Base-by-base conservation (phyloP, 2,113 vertebrate genomes). In the Chaetorhynchus papuensis region DNA sequence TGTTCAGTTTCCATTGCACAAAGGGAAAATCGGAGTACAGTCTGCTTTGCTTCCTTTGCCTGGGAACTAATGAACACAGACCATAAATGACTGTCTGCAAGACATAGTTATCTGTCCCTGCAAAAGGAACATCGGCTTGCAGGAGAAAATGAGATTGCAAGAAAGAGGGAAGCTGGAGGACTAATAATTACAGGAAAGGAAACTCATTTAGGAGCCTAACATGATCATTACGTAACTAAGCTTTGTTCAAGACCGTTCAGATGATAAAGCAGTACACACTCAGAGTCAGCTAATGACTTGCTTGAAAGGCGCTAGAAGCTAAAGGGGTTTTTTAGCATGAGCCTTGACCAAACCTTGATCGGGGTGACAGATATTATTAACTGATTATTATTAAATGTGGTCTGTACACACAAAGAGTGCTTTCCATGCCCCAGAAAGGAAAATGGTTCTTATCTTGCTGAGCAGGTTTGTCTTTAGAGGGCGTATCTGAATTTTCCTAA, bases 101-200 rank as follows among this genome's bases (percentile, higher is more conserved):
- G 87, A 96, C 88, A 53, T 54, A 88, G 82, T 80, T 94, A 96
- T 96, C 90, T 83, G 61, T 65, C 90, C 77, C 82, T 56, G 63
- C 6, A 2, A 88, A 86, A 85, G 23, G 50, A 95, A 35, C 60
- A 56, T 35, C 56, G 21, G 11, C 71, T 44, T 44, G 47, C 47
- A 88, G 56, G 88, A 96, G 83, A 95, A 96, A 96, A 97, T 95
- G 90, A 94, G 85, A 95, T 83, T 93, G 83, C 68, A 96, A 84
- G 64, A 83, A 93, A 86, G 45, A 66, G 83, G 82, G 56, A 96
- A 93, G 63, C 44, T 80, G 49, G 13, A 90, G 35, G 50, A 72
- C 75, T 68, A 95, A 61, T 93, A 94, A 96, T 92, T 89, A 94
- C 83, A 75, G 96, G 92, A 96, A 96, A 83, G 56, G 26, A 92